These are phyloP conservation scores for Stichopus chloronotus DNA, from an alignment of 35 echinoderm and acorn worm species.

Conservation along the genomic window DNA sequence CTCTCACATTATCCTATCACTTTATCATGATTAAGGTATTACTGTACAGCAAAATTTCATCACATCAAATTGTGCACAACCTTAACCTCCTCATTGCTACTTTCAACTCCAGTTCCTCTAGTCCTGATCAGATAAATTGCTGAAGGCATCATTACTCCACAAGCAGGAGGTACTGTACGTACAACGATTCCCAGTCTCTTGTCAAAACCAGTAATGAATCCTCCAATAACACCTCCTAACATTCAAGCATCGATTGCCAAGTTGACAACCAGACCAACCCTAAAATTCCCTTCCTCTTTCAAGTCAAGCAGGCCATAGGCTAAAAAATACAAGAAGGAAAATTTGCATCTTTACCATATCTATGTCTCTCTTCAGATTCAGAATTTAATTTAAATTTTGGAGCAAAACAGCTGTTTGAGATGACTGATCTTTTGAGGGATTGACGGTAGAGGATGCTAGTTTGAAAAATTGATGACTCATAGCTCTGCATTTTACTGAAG, in stretches of 20 bases:
- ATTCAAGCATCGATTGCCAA: constrained; percentile 17
- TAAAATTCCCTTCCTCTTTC: neutral
- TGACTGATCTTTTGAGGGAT: constrained; percentile 41
- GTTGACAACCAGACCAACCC: constrained; percentile 4
- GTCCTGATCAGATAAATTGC: constrained; percentile 22
- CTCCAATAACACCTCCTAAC: neutral
- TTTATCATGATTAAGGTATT: too few species aligned
- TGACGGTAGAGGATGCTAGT: neutral
- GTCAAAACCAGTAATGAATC: neutral
- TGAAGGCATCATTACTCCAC: constrained; percentile 34
- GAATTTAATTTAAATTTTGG: constrained; percentile 18
- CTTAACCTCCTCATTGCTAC: too few species aligned
- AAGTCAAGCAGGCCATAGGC: neutral
- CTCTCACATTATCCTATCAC: too few species aligned
- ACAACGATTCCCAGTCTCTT: neutral
- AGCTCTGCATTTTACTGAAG: neutral
- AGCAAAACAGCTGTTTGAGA: constrained; percentile 41
- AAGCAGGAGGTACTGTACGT: neutral
- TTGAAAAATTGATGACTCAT: neutral
- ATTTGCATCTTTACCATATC: neutral
- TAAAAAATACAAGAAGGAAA: neutral
- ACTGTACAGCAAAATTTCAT: too few species aligned
- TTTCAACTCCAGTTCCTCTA: constrained; percentile 8
- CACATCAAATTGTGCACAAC: too few species aligned
- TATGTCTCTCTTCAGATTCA: neutral